These are phyloP conservation scores for Hafferia zeledoni DNA, from an alignment of 2,797 vertebrate genomes.

Conservation along the genomic window DNA sequence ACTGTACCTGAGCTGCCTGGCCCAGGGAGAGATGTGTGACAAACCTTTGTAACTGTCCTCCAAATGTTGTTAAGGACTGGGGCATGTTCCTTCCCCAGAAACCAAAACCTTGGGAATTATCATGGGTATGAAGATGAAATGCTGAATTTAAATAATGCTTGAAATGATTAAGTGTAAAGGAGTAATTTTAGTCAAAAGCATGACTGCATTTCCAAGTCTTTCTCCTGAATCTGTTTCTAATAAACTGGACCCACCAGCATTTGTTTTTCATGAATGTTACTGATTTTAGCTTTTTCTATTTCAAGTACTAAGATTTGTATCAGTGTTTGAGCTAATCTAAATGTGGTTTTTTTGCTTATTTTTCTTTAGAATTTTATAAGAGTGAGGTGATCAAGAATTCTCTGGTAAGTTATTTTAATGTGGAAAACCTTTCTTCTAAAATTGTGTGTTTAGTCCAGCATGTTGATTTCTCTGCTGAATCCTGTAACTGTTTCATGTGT, in stretches of 20 bases:
- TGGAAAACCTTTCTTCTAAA: background rate
- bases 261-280: background rate
- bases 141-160: background rate
- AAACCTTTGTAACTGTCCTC: background rate
- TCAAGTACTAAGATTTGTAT: background rate
- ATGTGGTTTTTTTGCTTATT: background rate
- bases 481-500: background rate
- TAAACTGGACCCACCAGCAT: background rate
- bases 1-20: background rate
- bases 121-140: background rate
- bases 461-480: background rate
- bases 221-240: background rate
- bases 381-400: conserved; percentile 97
- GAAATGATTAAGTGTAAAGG: background rate
- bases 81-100: background rate
- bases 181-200: background rate
- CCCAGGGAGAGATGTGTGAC: background rate
- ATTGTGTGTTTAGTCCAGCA: background rate
- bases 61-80: background rate
- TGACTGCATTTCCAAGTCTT: background rate
- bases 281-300: background rate
- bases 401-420: conserved; percentile 86
- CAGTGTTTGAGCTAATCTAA: conserved; percentile 37
- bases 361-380: conserved; percentile 91
- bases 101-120: background rate